Conservation (phyloP, 2,888 invertebrate species). For the Sarcophaga subvicina region DNA sequence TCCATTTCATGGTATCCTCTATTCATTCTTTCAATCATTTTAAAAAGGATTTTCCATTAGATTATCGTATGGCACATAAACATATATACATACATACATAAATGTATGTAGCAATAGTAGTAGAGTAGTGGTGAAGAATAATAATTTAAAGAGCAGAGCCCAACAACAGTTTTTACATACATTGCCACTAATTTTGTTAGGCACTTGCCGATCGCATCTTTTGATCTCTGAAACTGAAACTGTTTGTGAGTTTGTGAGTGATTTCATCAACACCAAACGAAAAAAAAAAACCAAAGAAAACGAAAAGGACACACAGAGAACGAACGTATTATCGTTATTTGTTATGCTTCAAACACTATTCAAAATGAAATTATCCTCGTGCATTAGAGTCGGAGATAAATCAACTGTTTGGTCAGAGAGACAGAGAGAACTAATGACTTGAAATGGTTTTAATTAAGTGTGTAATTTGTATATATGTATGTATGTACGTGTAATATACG, state of each 20-base stretch:
- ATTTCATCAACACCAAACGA: neutral
- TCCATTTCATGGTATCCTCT: constrained; percentile 13
- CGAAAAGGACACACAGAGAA: neutral
- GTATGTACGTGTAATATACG: constrained; percentile 31
- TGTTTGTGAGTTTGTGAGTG: neutral
- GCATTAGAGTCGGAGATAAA: constrained; percentile 34
- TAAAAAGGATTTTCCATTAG: neutral
- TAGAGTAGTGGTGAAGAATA: too few relatives aligned
- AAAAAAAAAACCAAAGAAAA: too few relatives aligned
- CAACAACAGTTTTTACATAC: neutral
- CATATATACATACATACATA: too few relatives aligned
- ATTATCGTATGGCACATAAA: neutral
- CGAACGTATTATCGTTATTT: constrained; percentile 36
- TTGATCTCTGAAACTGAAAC: neutral
- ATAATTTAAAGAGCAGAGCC: too few relatives aligned
- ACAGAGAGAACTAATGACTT: constrained; percentile 2
- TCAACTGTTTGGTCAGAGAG: constrained; percentile 22
- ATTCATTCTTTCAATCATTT: neutral
- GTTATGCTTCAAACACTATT: constrained; percentile 44
- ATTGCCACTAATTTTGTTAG: neutral
- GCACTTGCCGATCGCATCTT: neutral
- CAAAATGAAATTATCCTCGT: constrained; percentile 51
- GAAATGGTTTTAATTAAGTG: constrained; percentile 61
- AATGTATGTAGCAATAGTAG: neutral
- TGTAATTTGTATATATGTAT: constrained; percentile 50